phyloP scores from a whole-genome alignment of 2,113 vertebrate genomes.

The Aspiorhynchus laticeps region DNA sequence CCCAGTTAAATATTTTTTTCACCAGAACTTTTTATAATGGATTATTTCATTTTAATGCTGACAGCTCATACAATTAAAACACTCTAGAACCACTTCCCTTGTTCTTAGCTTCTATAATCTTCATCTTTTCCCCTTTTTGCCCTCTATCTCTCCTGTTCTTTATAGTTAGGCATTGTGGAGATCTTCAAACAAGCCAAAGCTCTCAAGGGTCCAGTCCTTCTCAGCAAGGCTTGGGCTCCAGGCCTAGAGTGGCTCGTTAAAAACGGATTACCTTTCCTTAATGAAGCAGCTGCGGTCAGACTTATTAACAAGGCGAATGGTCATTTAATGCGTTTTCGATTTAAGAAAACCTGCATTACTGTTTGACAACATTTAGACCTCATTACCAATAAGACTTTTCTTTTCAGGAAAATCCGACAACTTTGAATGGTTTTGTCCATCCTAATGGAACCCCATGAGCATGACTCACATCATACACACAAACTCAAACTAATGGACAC shows the following conservation, averaged over 20 bases:
- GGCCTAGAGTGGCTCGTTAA: constrained; percentile 65
- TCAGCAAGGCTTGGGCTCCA: neutral
- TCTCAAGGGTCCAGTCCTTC: constrained; percentile 10
- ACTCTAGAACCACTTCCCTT: neutral
- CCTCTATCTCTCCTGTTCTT: constrained; percentile 27
- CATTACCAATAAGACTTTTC: neutral
- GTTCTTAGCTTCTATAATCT: neutral
- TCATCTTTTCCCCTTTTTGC: neutral
- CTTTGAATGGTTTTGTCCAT: neutral
- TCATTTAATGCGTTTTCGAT: constrained; percentile 50
- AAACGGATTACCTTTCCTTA: constrained; percentile 67
- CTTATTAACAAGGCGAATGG: constrained; percentile 61
- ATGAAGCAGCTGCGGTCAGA: constrained; percentile 47
- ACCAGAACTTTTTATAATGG: neutral
- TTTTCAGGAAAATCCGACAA: neutral
- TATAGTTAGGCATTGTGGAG: neutral
- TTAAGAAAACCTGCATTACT: constrained; percentile 24
- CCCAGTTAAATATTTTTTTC: neutral
- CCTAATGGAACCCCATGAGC: neutral
- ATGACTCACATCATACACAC: constrained; percentile 14
- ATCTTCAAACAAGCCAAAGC: constrained; percentile 49
- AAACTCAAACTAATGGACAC: neutral
- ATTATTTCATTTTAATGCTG: constrained; percentile 31
- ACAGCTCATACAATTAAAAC: constrained; percentile 2
- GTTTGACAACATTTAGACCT: constrained; percentile 22